phyloP scores from a whole-genome alignment of 2,113 vertebrate species.

The Hippocampus guttulatus region DNA sequence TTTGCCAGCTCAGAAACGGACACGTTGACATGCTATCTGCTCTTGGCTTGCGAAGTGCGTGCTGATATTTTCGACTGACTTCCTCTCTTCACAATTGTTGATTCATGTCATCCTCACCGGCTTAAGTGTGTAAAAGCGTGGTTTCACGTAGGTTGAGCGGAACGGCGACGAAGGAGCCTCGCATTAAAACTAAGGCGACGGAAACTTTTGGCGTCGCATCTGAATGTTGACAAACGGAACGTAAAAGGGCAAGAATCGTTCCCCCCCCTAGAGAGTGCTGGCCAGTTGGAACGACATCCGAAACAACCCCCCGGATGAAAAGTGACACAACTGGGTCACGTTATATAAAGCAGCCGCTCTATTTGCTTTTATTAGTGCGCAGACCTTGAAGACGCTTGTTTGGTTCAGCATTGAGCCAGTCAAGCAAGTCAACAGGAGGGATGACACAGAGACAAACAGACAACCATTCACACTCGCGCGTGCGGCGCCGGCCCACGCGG shows the following conservation, averaged over 20 bases:
- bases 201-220: background rate
- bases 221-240: background rate
- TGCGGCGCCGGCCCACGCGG: background rate
- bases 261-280: background rate
- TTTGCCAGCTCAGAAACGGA: background rate
- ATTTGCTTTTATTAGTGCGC: constrained; percentile 5
- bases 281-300: background rate
- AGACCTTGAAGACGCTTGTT: background rate
- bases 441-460: background rate
- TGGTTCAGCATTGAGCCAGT: background rate
- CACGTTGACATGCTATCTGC: background rate
- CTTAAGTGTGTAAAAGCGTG: background rate
- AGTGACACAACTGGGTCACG: constrained; percentile 4
- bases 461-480: background rate
- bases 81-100: background rate
- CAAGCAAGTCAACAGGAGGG: background rate
- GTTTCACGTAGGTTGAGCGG: background rate
- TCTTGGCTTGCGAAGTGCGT: background rate
- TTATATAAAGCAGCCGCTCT: constrained; percentile 2
- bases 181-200: background rate
- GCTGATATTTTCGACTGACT: background rate
- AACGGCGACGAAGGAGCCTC: background rate
- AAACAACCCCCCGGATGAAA: background rate
- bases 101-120: background rate
- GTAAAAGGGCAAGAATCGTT: background rate